A percentile compares a stretch with the other conserved stretches of the same genome.
phyloP scores from a whole-genome alignment of 2,888 invertebrate genomes.

The Drosophila cognata region DNA sequence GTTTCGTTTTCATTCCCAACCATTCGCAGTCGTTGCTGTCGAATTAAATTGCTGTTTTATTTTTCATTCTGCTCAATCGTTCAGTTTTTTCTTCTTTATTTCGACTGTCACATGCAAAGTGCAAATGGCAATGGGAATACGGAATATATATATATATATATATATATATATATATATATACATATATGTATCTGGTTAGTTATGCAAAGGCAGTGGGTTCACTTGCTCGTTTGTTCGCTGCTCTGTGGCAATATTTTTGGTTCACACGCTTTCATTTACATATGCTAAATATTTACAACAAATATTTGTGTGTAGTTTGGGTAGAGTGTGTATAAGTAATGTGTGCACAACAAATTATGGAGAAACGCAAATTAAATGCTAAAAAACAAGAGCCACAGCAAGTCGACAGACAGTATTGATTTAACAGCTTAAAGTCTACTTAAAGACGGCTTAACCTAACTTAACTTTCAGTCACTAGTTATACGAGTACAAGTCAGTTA shows the following conservation, averaged over 20 bases:
- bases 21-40: slow-evolving; percentile 1
- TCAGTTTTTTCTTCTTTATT: slow-evolving; percentile 1
- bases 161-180: not conserved
- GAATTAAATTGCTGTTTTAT: slow-evolving; percentile 10
- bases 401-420: not conserved
- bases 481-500: too few species aligned
- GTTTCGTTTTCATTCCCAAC: slow-evolving; percentile 9
- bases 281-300: slow-evolving; percentile 70
- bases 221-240: slow-evolving; percentile 3
- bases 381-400: slow-evolving; percentile 3
- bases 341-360: slow-evolving; percentile 17
- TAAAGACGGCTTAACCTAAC: not conserved
- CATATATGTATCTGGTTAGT: slow-evolving; percentile 5
- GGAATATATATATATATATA: not conserved
- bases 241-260: slow-evolving; percentile 59
- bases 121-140: slow-evolving; percentile 56
- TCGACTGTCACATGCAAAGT: slow-evolving; percentile 41
- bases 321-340: not conserved
- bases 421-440: not conserved
- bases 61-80: not conserved
- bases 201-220: slow-evolving; percentile 34
- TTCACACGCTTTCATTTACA: slow-evolving; percentile 73
- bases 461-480: not conserved
- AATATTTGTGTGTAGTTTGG: slow-evolving; percentile 35
- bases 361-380: slow-evolving; percentile 20